Conservation (phyloP, 1,140 invertebrate genomes). For the Eubasilissa regina region DNA sequence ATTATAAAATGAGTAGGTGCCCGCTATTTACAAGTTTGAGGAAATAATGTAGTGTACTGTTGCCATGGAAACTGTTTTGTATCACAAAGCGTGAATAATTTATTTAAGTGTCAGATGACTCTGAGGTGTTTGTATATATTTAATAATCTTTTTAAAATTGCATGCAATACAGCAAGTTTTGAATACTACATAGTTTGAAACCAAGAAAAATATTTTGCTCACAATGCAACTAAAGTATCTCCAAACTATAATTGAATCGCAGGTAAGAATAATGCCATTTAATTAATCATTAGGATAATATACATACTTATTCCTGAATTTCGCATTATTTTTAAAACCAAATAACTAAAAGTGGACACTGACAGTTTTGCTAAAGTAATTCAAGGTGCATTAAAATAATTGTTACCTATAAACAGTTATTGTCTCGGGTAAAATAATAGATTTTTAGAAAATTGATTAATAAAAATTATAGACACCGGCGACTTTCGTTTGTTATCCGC, state of each 20-base stretch:
- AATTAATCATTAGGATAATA: too few relatives aligned
- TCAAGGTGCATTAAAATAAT: too few relatives aligned
- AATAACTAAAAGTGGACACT: too few relatives aligned
- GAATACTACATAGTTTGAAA: not conserved
- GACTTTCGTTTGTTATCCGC: too few relatives aligned
- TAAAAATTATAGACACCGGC: too few relatives aligned
- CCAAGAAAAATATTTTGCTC: not conserved
- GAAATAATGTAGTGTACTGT: not conserved
- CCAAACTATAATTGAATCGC: conserved; percentile 53
- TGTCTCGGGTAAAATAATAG: too few relatives aligned
- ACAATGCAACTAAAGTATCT: conserved; percentile 57
- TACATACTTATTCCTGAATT: too few relatives aligned
- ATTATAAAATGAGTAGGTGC: too few relatives aligned
- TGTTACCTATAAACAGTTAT: too few relatives aligned
- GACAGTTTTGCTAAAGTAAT: too few relatives aligned
- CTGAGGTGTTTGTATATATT: not conserved
- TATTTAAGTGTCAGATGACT: conserved; percentile 1
- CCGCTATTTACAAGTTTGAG: not conserved
- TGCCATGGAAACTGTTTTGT: conserved; percentile 13
- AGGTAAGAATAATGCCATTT: conserved; percentile 35
- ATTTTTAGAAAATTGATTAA: too few relatives aligned
- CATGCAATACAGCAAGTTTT: not conserved
- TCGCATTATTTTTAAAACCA: too few relatives aligned
- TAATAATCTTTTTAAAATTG: not conserved
- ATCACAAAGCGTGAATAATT: not conserved